phyloP scores from a whole-genome alignment of 2,113 vertebrate genomes.

The Dermatemys mawii region DNA sequence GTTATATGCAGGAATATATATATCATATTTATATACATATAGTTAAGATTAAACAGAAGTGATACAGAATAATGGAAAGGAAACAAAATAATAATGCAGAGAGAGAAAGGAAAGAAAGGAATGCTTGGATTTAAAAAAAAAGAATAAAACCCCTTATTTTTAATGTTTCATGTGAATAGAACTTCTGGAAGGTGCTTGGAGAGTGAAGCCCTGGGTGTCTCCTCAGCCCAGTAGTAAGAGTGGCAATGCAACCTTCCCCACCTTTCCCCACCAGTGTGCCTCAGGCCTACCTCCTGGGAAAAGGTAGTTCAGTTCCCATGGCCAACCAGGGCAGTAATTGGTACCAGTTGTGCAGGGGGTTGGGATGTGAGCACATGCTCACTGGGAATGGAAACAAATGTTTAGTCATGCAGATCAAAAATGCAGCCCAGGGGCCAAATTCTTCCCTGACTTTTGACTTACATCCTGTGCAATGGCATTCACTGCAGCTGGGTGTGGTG shows the following conservation, averaged over 20 bases:
- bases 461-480: not conserved
- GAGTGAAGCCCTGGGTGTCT: not conserved
- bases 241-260: not conserved
- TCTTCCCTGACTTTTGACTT: not conserved
- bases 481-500: not conserved
- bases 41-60: slow-evolving; percentile 16
- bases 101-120: not conserved
- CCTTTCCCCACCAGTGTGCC: not conserved
- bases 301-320: not conserved
- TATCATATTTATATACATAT: slow-evolving; percentile 37
- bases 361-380: not conserved
- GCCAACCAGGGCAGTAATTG: not conserved
- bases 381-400: not conserved
- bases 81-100: not conserved
- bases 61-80: not conserved
- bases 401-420: not conserved
- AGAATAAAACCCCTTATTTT: not conserved
- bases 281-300: not conserved
- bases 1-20: slow-evolving; percentile 32
- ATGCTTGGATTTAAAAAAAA: not conserved
- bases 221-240: not conserved
- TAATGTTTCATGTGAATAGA: not conserved
- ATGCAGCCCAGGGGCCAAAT: not conserved
- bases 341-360: not conserved
- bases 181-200: not conserved